A percentile compares a stretch with the other conserved stretches of the same genome.
Conservation (phyloP, 2,888 invertebrate genomes). For the Eupithecia exiguata region DNA sequence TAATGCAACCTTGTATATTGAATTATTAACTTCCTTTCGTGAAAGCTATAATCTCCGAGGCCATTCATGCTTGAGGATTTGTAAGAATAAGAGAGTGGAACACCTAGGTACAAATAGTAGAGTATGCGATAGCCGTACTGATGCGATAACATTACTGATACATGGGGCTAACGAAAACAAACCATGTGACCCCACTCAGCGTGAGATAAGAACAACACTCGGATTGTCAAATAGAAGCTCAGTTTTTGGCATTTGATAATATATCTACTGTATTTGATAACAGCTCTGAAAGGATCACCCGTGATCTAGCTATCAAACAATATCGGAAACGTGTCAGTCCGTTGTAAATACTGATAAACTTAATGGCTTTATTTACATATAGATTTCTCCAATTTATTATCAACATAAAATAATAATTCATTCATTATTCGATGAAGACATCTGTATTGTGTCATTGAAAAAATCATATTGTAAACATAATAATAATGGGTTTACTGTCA, state of each 20-base stretch:
- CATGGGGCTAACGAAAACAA: slow-evolving; percentile 44
- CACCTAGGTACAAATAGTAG: background rate
- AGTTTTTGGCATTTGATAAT: background rate
- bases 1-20: background rate
- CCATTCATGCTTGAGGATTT: background rate
- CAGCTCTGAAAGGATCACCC: background rate
- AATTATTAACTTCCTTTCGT: background rate
- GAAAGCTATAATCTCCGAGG: background rate
- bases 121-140: background rate
- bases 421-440: background rate
- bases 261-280: background rate
- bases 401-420: background rate
- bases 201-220: background rate
- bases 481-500: background rate
- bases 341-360: background rate
- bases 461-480: no score
- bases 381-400: background rate
- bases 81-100: background rate
- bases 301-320: background rate
- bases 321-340: background rate
- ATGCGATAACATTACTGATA: background rate
- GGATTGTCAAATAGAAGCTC: background rate
- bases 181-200: background rate
- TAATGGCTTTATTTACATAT: background rate
- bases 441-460: background rate